Percentiles rank a stretch among this genome's conserved stretches.
These are phyloP conservation scores for Semaprochilodus insignis DNA, from an alignment of 2,797 vertebrate species.

Conservation along the genomic window DNA sequence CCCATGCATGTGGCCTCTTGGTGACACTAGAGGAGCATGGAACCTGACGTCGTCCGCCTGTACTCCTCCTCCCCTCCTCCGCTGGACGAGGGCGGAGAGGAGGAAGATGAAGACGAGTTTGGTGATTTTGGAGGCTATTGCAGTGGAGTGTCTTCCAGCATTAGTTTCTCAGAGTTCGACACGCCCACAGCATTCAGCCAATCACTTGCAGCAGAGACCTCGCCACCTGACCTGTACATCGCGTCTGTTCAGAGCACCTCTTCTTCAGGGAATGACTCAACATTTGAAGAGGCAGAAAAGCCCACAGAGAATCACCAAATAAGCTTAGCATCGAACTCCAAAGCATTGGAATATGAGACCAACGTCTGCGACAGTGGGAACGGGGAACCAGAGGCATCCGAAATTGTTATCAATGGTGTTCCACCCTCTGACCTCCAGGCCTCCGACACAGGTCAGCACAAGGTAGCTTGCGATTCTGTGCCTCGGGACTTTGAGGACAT, in stretches of 20 bases:
- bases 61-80: slow-evolving; percentile 89
- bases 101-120: slow-evolving; percentile 90
- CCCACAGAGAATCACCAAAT: slow-evolving; percentile 67
- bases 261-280: slow-evolving; percentile 62
- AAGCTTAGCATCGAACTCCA: slow-evolving; percentile 32
- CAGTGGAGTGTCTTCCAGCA: slow-evolving; percentile 74
- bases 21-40: slow-evolving; percentile 80
- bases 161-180: slow-evolving; percentile 80
- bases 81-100: slow-evolving; percentile 84
- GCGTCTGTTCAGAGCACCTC: slow-evolving; percentile 48
- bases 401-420: slow-evolving; percentile 84
- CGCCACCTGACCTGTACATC: slow-evolving; percentile 78
- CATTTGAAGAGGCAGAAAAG: slow-evolving; percentile 64
- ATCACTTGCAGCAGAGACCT: slow-evolving; percentile 69
- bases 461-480: slow-evolving; percentile 86
- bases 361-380: neutral
- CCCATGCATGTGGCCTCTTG: slow-evolving; percentile 72
- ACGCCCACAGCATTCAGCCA: slow-evolving; percentile 70
- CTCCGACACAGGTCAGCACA: slow-evolving; percentile 74
- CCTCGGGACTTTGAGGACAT: slow-evolving; percentile 74
- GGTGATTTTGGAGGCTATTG: slow-evolving; percentile 89
- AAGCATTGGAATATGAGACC: neutral
- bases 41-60: slow-evolving; percentile 88
- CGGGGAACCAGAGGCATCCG: neutral
- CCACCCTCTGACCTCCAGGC: slow-evolving; percentile 66